A percentile compares a stretch with the other conserved stretches of the same genome.
Evolutionary conservation across 2,113 vertebrate genomes (phyloP).

Genomic region (Elachura formosa): DNA sequence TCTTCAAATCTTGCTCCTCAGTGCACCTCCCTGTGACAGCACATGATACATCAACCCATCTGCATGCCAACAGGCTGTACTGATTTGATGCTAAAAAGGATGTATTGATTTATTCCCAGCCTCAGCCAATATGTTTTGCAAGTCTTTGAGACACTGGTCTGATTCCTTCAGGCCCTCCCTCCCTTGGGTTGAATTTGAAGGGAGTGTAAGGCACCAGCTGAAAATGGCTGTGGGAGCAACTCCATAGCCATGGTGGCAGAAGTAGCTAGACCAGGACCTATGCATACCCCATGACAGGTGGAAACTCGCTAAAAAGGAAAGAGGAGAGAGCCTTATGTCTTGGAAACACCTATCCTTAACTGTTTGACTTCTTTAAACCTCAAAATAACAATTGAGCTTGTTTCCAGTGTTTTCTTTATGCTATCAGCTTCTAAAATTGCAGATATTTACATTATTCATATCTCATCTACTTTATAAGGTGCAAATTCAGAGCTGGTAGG

Average conservation of each 20-base stretch:
- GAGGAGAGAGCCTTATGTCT: neutral
- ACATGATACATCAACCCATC: neutral
- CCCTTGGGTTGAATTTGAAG: neutral
- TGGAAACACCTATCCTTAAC: neutral
- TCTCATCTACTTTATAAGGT: neutral
- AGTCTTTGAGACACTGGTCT: neutral
- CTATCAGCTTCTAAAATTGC: neutral
- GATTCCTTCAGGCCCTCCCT: neutral
- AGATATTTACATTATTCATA: neutral
- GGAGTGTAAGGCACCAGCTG: neutral
- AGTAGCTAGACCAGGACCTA: neutral
- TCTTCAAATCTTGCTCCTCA: neutral
- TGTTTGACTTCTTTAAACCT: neutral
- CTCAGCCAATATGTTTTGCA: neutral
- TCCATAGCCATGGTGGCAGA: neutral
- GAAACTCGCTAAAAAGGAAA: neutral
- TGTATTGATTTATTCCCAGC: neutral
- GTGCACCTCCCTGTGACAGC: neutral
- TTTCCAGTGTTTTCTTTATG: neutral
- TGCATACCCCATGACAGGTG: neutral
- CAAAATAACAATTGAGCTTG: neutral
- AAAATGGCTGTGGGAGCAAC: neutral
- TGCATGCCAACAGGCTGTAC: constrained; percentile 9
- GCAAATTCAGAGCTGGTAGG: neutral
- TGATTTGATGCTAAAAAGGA: constrained; percentile 17